These are phyloP conservation scores for Ivindomyrus marchei DNA, from an alignment of 2,113 vertebrate species.

Conservation along the genomic window DNA sequence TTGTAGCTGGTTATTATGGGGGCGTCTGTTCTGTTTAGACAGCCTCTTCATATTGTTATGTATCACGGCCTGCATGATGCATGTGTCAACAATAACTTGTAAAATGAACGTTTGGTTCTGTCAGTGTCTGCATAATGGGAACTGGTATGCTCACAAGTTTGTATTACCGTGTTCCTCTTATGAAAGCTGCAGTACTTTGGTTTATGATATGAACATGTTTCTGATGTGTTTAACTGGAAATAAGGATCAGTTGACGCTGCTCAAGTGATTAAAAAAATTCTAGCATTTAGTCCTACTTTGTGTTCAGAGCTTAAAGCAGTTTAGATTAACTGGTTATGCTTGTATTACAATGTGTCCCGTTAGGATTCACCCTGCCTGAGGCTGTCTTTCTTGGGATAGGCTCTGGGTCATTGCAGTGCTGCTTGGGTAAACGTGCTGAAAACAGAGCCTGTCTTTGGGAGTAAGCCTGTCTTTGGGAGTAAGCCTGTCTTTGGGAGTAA, in stretches of 20 bases:
- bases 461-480: not conserved
- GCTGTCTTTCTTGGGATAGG: too few relatives aligned
- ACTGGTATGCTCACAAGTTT: not conserved
- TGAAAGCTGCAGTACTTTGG: not conserved
- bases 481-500: not conserved
- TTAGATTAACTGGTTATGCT: not conserved
- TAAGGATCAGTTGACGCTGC: not conserved
- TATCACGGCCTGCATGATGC: not conserved
- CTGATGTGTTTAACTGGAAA: not conserved
- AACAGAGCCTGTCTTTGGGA: not conserved
- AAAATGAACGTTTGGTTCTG: not conserved
- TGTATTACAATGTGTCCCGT: not conserved
- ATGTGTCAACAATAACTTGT: not conserved
- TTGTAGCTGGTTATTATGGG: not conserved
- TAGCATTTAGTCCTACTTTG: not conserved
- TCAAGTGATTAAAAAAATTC: not conserved
- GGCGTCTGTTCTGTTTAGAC: not conserved
- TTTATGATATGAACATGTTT: not conserved
- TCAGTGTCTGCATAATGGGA: not conserved
- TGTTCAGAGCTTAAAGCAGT: not conserved
- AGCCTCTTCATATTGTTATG: not conserved
- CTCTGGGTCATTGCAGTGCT: not conserved
- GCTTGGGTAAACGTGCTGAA: not conserved
- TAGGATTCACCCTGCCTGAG: not conserved
- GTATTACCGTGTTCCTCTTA: not conserved